Percentiles rank a stretch among this genome's conserved stretches.
Evolutionary conservation across 2,797 vertebrate species (phyloP).

Genomic region (Chiroxiphia lanceolata): DNA sequence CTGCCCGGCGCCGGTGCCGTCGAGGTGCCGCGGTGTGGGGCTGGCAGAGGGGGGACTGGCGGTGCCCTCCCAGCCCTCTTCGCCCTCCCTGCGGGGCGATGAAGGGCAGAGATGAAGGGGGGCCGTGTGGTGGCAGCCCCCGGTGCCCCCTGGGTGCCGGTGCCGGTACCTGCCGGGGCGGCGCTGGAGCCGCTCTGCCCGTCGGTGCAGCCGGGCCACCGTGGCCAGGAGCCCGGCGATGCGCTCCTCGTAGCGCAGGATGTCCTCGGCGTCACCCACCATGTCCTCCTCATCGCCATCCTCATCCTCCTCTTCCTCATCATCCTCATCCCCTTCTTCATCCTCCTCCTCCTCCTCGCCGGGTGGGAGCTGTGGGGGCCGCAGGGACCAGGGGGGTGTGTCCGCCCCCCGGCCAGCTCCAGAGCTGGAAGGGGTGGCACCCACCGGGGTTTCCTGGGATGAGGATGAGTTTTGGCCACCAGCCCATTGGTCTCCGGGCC

Average conservation of each 20-base stretch:
- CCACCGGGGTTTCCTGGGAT: fast-evolving
- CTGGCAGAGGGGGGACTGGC: not conserved
- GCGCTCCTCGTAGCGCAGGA: slow-evolving; percentile 75
- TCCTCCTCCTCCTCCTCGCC: slow-evolving; percentile 46
- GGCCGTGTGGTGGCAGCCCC: fast-evolving
- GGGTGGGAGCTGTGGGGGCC: slow-evolving; percentile 10
- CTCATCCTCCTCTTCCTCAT: not conserved
- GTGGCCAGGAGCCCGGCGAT: slow-evolving; percentile 70
- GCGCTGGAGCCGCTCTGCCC: slow-evolving; percentile 74
- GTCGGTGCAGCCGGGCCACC: slow-evolving; percentile 72
- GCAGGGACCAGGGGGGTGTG: no score
- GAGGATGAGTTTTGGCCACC: not conserved
- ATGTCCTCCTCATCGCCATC: slow-evolving; percentile 25
- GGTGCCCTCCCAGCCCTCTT: not conserved
- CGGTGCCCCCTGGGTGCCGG: fast-evolving
- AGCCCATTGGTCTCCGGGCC: not conserved
- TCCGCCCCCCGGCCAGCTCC: not conserved
- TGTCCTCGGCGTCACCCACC: not conserved
- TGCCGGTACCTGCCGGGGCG: slow-evolving; percentile 63
- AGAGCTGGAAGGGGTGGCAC: not conserved
- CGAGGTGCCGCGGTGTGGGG: fast-evolving
- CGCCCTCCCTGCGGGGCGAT: not conserved
- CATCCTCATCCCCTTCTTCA: not conserved
- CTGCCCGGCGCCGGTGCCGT: fast-evolving
- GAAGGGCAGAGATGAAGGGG: not conserved